Conservation (phyloP, 1,140 invertebrate species). For the Papilio polyxenes region DNA sequence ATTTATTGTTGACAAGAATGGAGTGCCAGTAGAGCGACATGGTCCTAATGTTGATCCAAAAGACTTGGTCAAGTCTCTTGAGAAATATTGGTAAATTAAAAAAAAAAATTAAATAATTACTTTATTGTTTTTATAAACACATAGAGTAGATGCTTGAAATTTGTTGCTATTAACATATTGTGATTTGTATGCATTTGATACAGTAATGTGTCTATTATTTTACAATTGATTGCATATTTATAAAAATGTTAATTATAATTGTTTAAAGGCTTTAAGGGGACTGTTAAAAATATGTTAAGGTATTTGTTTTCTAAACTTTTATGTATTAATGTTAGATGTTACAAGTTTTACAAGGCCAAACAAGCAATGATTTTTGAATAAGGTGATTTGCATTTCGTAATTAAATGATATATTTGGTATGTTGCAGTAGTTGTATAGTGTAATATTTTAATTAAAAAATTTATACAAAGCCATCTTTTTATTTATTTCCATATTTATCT, state of each 20-base stretch:
- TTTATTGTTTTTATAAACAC: background rate
- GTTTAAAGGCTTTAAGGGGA: background rate
- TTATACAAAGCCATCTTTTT: background rate
- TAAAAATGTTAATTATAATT: too few species aligned
- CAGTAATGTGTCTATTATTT: background rate
- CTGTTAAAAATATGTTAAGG: background rate
- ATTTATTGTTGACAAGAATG: constrained; percentile 94
- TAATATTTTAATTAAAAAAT: background rate
- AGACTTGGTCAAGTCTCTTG: constrained; percentile 84
- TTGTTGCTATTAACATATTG: background rate
- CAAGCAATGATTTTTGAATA: background rate
- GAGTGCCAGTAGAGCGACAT: constrained; percentile 91
- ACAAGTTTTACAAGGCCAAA: background rate
- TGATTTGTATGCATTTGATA: background rate
- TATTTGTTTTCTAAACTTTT: background rate
- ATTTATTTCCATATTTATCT: background rate
- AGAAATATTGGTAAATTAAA: constrained; percentile 83
- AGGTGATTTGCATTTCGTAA: background rate
- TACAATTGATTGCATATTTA: background rate
- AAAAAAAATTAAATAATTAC: background rate
- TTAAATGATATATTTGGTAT: background rate
- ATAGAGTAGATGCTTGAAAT: background rate
- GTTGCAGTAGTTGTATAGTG: background rate
- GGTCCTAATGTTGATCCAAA: constrained; percentile 89
- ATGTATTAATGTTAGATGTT: background rate